Conservation (phyloP, 2,113 vertebrate genomes). For the Tonatia bakeri region DNA sequence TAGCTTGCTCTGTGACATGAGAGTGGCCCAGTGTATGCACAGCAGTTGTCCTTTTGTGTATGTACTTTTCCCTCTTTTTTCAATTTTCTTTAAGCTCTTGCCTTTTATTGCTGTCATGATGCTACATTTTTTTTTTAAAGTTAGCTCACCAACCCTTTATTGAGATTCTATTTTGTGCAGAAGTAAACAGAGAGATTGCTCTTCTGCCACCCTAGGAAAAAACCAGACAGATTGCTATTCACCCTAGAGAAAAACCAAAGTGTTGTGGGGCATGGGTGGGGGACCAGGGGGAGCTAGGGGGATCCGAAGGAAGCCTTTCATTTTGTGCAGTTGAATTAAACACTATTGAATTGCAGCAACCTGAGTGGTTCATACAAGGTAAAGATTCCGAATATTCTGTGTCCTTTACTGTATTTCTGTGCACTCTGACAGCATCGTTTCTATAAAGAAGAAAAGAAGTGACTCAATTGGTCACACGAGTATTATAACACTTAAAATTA, state of each 20-base stretch:
- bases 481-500: constrained; percentile 28
- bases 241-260: not conserved
- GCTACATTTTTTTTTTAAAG: not conserved
- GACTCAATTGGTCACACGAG: not conserved
- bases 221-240: not conserved
- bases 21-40: not conserved
- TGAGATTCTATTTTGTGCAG: not conserved
- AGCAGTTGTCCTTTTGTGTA: not conserved
- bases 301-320: not conserved
- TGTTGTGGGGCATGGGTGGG: not conserved
- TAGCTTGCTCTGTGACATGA: not conserved
- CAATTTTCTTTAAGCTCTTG: not conserved
- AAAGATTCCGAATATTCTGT: not conserved
- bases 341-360: not conserved
- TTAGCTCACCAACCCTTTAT: not conserved
- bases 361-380: not conserved
- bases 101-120: not conserved
- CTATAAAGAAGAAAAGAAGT: not conserved
- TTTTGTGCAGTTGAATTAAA: not conserved
- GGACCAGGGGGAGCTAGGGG: not conserved
- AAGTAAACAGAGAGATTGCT: not conserved
- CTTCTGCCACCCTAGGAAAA: not conserved
- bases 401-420: not conserved
- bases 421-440: not conserved
- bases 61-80: not conserved